Conservation (phyloP, 2,797 vertebrate species). For the Brachyalestes nurse region DNA sequence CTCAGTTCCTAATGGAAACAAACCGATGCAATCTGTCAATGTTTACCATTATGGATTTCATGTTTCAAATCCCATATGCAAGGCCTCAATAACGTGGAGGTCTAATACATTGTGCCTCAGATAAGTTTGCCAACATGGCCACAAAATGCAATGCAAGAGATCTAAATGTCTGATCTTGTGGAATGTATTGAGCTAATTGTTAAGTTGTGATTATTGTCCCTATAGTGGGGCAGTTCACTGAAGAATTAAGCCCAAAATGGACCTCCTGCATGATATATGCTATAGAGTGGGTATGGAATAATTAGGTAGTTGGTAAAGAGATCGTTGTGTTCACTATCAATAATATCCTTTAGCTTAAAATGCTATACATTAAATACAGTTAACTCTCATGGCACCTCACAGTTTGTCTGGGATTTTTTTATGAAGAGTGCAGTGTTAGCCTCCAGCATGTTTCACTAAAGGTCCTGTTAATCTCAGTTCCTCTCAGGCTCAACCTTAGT, state of each 20-base stretch:
- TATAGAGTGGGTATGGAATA: neutral
- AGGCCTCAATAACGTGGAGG: constrained; percentile 73
- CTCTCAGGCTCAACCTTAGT: constrained; percentile 81
- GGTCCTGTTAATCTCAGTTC: constrained; percentile 85
- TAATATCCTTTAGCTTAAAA: neutral
- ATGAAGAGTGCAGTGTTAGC: neutral
- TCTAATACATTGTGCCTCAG: constrained; percentile 52
- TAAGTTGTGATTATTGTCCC: constrained; percentile 24
- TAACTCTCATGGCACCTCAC: neutral
- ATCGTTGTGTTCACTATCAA: neutral
- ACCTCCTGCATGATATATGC: neutral
- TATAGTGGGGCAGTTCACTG: constrained; percentile 9
- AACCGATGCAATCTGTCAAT: constrained; percentile 91
- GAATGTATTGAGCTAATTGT: constrained; percentile 35
- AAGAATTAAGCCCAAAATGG: neutral
- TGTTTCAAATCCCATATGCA: constrained; percentile 89
- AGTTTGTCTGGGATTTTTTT: neutral
- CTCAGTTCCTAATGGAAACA: constrained; percentile 98
- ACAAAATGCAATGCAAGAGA: constrained; percentile 64
- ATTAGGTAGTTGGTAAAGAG: neutral
- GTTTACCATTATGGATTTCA: constrained; percentile 98
- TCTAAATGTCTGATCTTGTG: constrained; percentile 45
- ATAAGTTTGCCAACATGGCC: constrained; percentile 63
- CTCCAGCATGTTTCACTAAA: constrained; percentile 55
- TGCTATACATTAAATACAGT: neutral